Percentiles rank a stretch among this genome's conserved stretches.
These are phyloP conservation scores for Pentamera pediparva DNA, from an alignment of 53 echinoderm and acorn worm species.

Conservation along the genomic window DNA sequence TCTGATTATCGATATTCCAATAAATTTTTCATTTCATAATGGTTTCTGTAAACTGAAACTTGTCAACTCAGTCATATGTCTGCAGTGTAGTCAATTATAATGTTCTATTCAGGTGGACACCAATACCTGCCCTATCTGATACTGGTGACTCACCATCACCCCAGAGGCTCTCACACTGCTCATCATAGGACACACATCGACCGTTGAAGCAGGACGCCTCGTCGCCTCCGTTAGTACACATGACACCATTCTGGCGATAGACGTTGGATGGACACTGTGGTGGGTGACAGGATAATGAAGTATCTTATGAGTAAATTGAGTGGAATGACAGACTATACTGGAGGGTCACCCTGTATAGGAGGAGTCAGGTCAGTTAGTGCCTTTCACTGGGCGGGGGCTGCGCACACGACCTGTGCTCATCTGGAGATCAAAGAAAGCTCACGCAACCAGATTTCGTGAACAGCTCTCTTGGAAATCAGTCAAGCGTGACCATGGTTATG, in stretches of 20 bases:
- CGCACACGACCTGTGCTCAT: background rate
- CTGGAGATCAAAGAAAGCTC: background rate
- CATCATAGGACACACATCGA: conserved; percentile 72
- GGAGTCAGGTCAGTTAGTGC: background rate
- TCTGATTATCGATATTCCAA: no score
- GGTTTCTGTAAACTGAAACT: no score
- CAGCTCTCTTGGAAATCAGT: no score
- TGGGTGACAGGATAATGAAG: background rate
- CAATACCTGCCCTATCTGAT: no score
- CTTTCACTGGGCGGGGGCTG: background rate
- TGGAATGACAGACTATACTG: no score
- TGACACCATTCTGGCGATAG: conserved; percentile 83
- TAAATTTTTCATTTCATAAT: no score
- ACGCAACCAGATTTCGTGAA: no score
- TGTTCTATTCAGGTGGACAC: no score
- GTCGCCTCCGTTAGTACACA: conserved; percentile 25
- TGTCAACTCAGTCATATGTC: no score
- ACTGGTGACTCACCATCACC: conserved; percentile 71
- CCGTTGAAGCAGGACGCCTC: conserved; percentile 80
- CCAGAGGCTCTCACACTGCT: conserved; percentile 77
- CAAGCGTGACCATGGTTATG: no score
- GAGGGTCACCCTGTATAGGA: background rate
- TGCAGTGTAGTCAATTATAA: no score
- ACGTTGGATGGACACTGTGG: conserved; percentile 88
- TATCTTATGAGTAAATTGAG: background rate